Evolutionary conservation across 2,797 vertebrate species (phyloP).

Genomic region (Allobates femoralis): DNA sequence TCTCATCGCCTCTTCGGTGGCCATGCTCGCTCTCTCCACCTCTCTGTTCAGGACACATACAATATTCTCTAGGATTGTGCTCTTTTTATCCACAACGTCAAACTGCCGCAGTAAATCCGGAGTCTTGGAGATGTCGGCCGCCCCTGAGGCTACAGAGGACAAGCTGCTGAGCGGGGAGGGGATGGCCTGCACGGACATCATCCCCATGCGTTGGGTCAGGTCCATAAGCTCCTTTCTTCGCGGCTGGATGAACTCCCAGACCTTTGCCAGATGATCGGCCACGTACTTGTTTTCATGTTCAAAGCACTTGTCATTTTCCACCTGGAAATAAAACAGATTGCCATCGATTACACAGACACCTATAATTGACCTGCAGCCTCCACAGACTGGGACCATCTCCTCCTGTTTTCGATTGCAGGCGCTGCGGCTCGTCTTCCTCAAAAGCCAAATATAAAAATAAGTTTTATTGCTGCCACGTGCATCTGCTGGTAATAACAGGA

Average conservation of each 20-base stretch:
- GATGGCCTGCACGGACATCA: constrained; percentile 76
- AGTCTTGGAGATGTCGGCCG: constrained; percentile 65
- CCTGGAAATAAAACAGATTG: constrained; percentile 71
- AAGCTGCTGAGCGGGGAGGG: constrained; percentile 74
- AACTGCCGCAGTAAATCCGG: constrained; percentile 82
- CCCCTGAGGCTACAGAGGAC: constrained; percentile 2
- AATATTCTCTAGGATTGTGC: constrained; percentile 89
- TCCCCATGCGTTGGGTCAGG: constrained; percentile 74
- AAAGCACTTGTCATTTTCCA: constrained; percentile 83
- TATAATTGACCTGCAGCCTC: background rate
- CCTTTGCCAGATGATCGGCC: constrained; percentile 87
- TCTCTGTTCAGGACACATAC: constrained; percentile 94
- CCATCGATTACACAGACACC: background rate
- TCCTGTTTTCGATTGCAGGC: background rate
- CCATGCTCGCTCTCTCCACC: constrained; percentile 86
- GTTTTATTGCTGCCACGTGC: background rate
- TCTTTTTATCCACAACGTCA: constrained; percentile 86
- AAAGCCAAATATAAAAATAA: background rate
- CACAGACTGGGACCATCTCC: background rate
- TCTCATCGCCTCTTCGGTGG: constrained; percentile 83
- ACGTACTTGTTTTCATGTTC: constrained; percentile 86
- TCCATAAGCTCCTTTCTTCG: constrained; percentile 66
- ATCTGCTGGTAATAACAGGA: background rate
- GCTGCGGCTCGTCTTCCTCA: no score
- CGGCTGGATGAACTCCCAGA: constrained; percentile 77